These are phyloP conservation scores for Drosophila demipolita DNA, from an alignment of 2,888 invertebrate genomes.

Conservation along the genomic window DNA sequence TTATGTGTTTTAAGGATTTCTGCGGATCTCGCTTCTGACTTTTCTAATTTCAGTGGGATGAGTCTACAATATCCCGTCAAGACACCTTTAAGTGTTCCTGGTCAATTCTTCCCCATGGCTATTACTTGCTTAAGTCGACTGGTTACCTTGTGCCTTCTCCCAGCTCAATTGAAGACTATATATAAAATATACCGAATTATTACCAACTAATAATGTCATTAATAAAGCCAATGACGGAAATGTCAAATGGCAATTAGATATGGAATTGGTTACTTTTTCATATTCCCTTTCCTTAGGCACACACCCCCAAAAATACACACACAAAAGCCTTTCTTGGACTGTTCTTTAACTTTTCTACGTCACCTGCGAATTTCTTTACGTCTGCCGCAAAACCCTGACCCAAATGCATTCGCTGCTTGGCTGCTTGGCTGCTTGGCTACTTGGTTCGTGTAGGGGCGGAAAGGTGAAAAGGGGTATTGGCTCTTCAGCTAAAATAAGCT, in stretches of 20 bases:
- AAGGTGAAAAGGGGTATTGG: neutral
- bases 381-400: constrained; percentile 71
- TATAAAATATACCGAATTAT: neutral
- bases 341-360: constrained; percentile 52
- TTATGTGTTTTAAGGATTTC: neutral
- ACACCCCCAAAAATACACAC: neutral
- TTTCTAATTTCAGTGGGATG: too few species aligned
- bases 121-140: neutral
- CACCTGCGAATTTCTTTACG: constrained; percentile 49
- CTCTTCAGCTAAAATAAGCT: constrained; percentile 62
- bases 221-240: neutral
- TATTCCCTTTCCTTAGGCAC: constrained; percentile 6
- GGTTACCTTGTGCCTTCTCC: neutral
- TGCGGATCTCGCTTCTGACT: neutral
- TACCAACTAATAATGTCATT: neutral
- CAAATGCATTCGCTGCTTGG: constrained; percentile 50
- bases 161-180: neutral
- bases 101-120: neutral
- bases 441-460: neutral
- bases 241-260: constrained; percentile 1
- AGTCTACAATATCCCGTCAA: neutral
- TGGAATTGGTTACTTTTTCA: constrained; percentile 27
- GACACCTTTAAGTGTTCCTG: neutral
- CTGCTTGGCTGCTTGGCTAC: neutral
- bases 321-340: constrained; percentile 17